Base-by-base conservation (phyloP, 2,113 vertebrate species). In the Thunnus maccoyii region DNA sequence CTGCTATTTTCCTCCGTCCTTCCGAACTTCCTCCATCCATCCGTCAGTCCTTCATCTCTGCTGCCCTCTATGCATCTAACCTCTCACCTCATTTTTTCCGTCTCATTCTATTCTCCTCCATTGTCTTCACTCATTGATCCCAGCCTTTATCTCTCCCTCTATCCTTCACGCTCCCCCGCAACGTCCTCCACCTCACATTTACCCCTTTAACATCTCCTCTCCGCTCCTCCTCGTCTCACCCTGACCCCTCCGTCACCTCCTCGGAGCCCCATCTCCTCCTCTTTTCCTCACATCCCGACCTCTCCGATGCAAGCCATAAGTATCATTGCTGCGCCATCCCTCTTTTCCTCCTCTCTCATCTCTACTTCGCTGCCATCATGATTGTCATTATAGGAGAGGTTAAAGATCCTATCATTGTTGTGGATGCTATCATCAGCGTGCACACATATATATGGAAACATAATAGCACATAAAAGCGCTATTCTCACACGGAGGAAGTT, bases 321-420 rank as follows among this genome's bases (percentile, higher is more conserved):
- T 76, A 44, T 85, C 68, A 83, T 68, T 22, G 36, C 61, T 0
- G 1, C 3, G 18, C 44, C 70, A 11, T 67, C 57, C 52, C 20
- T 69, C 70, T 61, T 20, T 62, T 69, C 58, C 72, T 32, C 57
- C 57, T 41, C 71, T 67, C 83, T 78, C 69, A 1, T 83, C 3
- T 55, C 70, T 16, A 27, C 84, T 60, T 64, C 30, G 2, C 54
- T 44, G 74, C 60, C 70, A 20, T 78, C 69, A 44, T 73, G 72
- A 73, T 72, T 67, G 78, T 69, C 87, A 69, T 92, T 72, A 83
- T 8, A 27, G 73, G 11, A 27, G 73, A 85, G 89, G 91, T 92
- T 86, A 86, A 88, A 80, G 80, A 82, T 71, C 82, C 73, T 18
- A 51, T 83, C 82, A 71, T 22, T 9, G 63, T 48, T 72, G 25